phyloP scores from a whole-genome alignment of 2,113 vertebrate genomes.

The Raja brachyura region DNA sequence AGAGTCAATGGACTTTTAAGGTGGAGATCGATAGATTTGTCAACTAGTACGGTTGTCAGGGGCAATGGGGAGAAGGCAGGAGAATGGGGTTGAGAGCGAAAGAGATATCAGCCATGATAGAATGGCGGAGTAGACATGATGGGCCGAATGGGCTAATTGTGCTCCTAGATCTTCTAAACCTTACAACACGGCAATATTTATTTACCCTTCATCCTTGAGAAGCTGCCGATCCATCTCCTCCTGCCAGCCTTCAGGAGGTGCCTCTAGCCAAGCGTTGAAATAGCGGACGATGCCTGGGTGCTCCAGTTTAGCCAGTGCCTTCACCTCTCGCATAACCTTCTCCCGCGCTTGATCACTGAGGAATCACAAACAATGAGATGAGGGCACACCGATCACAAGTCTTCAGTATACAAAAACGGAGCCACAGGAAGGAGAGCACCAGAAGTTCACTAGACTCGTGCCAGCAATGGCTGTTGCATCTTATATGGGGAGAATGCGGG shows the following conservation, averaged over 20 bases:
- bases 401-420: neutral
- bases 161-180: no score
- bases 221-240: slow-evolving; percentile 92
- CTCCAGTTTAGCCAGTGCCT: slow-evolving; percentile 91
- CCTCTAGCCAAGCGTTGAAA: slow-evolving; percentile 96
- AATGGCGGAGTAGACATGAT: no score
- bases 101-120: no score
- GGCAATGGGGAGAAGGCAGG: no score
- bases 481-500: slow-evolving; percentile 36
- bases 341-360: slow-evolving; percentile 85
- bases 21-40: no score
- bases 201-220: slow-evolving; percentile 87
- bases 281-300: slow-evolving; percentile 95
- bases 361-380: neutral
- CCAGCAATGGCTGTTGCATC: slow-evolving; percentile 46
- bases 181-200: no score
- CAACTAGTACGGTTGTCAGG: no score
- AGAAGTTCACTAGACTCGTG: no score
- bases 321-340: slow-evolving; percentile 97
- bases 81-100: no score
- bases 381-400: neutral
- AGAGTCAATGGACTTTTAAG: no score
- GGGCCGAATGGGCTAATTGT: no score
- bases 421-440: no score
- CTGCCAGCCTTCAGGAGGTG: slow-evolving; percentile 91